Conservation (phyloP, 2,113 vertebrate species). For the Trinectes maculatus region DNA sequence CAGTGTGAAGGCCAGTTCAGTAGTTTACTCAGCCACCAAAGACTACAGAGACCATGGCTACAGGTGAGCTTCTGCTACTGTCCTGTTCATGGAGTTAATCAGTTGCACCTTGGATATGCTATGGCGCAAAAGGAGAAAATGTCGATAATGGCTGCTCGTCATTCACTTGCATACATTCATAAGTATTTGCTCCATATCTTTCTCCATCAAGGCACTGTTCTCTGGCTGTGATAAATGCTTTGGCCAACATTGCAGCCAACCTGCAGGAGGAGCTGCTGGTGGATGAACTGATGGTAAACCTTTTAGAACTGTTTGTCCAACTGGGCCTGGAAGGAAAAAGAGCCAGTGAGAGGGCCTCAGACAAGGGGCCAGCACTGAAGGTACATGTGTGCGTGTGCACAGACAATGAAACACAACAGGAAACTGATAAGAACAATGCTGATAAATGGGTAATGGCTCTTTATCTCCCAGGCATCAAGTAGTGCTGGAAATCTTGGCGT, state of each 20-base stretch:
- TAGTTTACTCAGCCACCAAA: slow-evolving; percentile 95
- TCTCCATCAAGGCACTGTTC: slow-evolving; percentile 89
- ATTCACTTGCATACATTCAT: not conserved
- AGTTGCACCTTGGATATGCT: not conserved
- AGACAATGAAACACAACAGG: slow-evolving; percentile 3
- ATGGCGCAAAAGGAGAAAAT: not conserved
- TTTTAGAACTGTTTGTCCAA: slow-evolving; percentile 96
- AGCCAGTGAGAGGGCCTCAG: slow-evolving; percentile 94
- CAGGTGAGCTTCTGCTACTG: slow-evolving; percentile 80
- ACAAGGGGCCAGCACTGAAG: slow-evolving; percentile 94
- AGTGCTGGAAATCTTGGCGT: slow-evolving; percentile 97
- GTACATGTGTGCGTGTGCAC: slow-evolving; percentile 69
- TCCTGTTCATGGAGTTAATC: not conserved
- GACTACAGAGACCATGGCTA: slow-evolving; percentile 96
- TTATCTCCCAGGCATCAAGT: slow-evolving; percentile 89
- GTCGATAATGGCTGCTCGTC: not conserved
- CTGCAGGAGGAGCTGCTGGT: slow-evolving; percentile 93
- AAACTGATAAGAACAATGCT: slow-evolving; percentile 3
- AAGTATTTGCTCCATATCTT: not conserved
- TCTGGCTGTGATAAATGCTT: slow-evolving; percentile 94
- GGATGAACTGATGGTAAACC: slow-evolving; percentile 94
- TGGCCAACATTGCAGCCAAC: slow-evolving; percentile 97
- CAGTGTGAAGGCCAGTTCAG: slow-evolving; percentile 96
- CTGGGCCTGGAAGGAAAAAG: slow-evolving; percentile 96
- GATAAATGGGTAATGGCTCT: slow-evolving; percentile 2